These are phyloP conservation scores for Propithecus deckenii DNA, from an alignment of 2,797 vertebrate species.

Conservation along the genomic window DNA sequence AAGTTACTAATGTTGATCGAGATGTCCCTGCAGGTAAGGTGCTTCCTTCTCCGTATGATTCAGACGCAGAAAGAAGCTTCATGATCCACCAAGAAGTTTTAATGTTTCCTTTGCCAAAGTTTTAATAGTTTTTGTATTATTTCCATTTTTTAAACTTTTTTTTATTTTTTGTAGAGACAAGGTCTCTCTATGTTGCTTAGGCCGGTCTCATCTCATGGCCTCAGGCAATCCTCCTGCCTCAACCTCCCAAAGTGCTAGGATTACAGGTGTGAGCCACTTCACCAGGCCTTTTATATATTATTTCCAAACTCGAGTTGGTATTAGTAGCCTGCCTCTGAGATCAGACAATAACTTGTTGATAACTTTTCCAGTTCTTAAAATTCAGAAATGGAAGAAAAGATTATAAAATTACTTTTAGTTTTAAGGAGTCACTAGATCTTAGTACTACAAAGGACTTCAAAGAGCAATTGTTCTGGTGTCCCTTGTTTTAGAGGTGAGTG, in stretches of 20 bases:
- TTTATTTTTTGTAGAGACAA: neutral
- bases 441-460: constrained; percentile 21
- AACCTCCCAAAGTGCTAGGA: neutral
- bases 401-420: neutral
- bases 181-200: neutral
- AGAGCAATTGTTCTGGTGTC: neutral
- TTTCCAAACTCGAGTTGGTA: neutral
- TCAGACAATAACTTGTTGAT: neutral
- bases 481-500: neutral
- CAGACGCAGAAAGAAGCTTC: neutral
- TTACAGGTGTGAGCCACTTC: neutral
- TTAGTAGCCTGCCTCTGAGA: neutral
- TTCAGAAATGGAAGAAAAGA: constrained; percentile 27
- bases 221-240: neutral
- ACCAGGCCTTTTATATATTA: neutral
- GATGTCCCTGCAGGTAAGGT: constrained; percentile 94
- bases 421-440: constrained; percentile 1
- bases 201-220: neutral
- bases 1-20: constrained; percentile 98
- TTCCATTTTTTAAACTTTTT: neutral
- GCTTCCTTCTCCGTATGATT: neutral
- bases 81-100: neutral
- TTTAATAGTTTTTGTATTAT: neutral
- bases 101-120: neutral
- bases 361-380: constrained; percentile 25